Conservation (phyloP, 2,888 invertebrate genomes). For the Cosmia pyralina region DNA sequence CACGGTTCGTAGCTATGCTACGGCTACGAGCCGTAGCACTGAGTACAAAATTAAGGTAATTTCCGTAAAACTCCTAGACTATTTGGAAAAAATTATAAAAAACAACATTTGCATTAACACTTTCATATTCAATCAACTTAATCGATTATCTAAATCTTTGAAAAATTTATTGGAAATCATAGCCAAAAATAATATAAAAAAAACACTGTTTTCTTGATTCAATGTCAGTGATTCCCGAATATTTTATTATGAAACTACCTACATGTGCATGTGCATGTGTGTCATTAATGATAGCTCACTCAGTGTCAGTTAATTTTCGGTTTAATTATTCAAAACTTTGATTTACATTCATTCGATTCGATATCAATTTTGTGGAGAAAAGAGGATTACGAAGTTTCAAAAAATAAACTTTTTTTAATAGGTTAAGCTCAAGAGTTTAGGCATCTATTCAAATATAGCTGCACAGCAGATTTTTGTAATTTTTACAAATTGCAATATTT, state of each 20-base stretch:
- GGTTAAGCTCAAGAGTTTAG: too few relatives aligned
- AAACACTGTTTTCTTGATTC: neutral
- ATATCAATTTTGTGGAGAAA: neutral
- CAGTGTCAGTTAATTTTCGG: neutral
- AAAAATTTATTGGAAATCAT: neutral
- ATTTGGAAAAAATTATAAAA: neutral
- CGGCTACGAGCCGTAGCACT: conserved; percentile 29
- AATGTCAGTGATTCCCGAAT: neutral
- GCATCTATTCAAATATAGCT: too few relatives aligned
- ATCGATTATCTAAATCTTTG: neutral
- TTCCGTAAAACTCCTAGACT: neutral
- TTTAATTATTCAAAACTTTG: neutral
- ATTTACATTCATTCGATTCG: neutral
- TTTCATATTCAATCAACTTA: neutral
- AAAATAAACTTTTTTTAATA: too few relatives aligned
- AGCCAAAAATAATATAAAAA: neutral
- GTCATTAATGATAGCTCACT: neutral
- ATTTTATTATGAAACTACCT: neutral
- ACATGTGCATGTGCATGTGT: too few relatives aligned
- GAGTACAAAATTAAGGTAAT: neutral
- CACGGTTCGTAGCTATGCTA: conserved; percentile 24
- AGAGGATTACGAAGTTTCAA: neutral
- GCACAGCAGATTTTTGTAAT: neutral
- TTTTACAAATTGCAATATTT: conserved; percentile 62
- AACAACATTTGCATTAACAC: neutral